Base-by-base conservation (phyloP, 2,888 invertebrate species). In the Apomyelois bistriatella region DNA sequence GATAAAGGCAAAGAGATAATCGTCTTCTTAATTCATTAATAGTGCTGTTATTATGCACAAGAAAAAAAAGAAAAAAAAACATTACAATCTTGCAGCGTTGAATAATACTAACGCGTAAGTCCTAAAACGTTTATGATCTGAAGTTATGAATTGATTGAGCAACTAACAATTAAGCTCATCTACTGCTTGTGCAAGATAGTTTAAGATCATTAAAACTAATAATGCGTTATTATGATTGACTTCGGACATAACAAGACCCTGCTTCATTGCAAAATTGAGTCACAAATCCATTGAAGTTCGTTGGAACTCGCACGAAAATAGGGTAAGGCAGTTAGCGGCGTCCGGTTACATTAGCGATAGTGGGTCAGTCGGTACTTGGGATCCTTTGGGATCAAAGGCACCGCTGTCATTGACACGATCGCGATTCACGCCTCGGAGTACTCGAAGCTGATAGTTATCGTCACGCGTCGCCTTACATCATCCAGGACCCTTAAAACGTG, bases 321-420 rank as follows among this genome's bases (percentile, higher is more conserved):
- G 68, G 66, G 67, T 69, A 62, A 58, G 64, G 56, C 70, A 68
- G 64, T 76, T 72, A 63, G 60, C 54, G 38, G 63, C 76, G 64
- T 81, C 79, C 81, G 76, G 74, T 53, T 60, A 69, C 70, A 70
- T 57, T 68, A 67, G 76, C 71, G 53, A 64, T 72, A 67, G 56
- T 85, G 69, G 85, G 84, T 85, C 85, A 83, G 54, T 48, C 62
- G 64, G 55, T 57, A 55, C 46, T 46, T 53, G 53, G 57, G 69
- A 37, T 37, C 37, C 37, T n/a, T 32, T 15, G 10, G 13, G 15
- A 74, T 81, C 81, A 82, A 84, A 84, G 72, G 63, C 52, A 72
- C 79, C 81, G 81, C 74, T 57, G 79, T 66, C 78, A 65, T 73
- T 78, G 79, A 78, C 74, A 60, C 58, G 52, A 52, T 22, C 35